Percentiles rank a stretch among this genome's conserved stretches.
Evolutionary conservation across 1,140 invertebrate species (phyloP).

Genomic region (Rhizoglyphus robini): DNA sequence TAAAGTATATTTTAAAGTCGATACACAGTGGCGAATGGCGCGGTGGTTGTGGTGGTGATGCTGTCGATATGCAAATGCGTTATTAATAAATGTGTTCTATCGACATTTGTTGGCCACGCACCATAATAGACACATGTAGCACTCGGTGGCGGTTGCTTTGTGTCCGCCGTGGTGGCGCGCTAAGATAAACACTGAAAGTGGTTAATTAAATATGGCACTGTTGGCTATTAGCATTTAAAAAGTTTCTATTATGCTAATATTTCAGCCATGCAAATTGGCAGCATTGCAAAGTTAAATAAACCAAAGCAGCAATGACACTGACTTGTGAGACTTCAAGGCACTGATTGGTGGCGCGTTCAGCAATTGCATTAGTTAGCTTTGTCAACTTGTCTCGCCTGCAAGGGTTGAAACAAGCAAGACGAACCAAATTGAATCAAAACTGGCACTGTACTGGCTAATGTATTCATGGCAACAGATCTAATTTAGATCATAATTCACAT

Average conservation of each 20-base stretch:
- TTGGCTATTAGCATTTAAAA: constrained; percentile 7
- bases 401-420: not conserved
- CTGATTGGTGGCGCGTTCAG: not conserved
- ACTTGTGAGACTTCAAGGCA: not conserved
- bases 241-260: constrained; percentile 2
- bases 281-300: not conserved
- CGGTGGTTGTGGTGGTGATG: too few relatives aligned
- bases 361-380: constrained; percentile 7
- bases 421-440: not conserved
- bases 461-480: constrained; percentile 12
- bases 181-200: not conserved
- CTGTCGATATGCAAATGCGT: not conserved
- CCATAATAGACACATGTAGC: too few relatives aligned
- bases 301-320: not conserved
- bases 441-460: constrained; percentile 1
- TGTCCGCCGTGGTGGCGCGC: too few relatives aligned
- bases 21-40: too few relatives aligned
- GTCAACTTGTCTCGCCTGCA: not conserved
- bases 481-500: constrained; percentile 14
- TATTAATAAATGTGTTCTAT: not conserved
- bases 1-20: too few relatives aligned
- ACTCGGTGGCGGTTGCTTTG: too few relatives aligned
- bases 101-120: too few relatives aligned
- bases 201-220: constrained; percentile 1
- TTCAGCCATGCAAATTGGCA: not conserved